Conservation (phyloP, 1,140 invertebrate species). For the Papilio machaon region DNA sequence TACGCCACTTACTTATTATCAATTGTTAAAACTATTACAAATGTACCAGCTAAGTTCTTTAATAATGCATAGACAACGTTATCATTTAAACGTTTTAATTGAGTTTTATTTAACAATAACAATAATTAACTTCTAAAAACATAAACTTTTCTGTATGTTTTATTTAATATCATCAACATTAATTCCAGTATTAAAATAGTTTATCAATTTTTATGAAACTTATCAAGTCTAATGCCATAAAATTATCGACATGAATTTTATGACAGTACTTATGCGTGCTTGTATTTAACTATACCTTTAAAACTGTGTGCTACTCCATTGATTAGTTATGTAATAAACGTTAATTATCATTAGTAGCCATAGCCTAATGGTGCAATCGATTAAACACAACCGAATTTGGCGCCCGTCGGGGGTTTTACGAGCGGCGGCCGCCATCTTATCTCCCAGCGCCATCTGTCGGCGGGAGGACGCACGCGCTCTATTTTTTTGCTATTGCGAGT, state of each 20-base stretch:
- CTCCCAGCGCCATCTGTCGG: slow-evolving; percentile 27
- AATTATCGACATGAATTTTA: slow-evolving; percentile 11
- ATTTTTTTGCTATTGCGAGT: slow-evolving; percentile 34
- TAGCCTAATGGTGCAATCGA: slow-evolving; percentile 22
- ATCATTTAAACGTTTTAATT: no score
- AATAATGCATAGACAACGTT: no score
- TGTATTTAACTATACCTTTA: background rate
- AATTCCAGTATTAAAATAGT: background rate
- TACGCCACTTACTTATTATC: no score
- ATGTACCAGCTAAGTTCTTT: no score
- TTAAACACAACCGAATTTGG: slow-evolving; percentile 25
- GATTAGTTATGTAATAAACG: background rate
- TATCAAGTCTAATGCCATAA: slow-evolving; percentile 10
- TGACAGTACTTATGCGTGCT: background rate
- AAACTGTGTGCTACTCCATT: background rate
- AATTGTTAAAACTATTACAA: no score
- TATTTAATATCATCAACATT: background rate
- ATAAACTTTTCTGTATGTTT: background rate
- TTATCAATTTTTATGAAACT: slow-evolving; percentile 2
- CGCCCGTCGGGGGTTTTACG: slow-evolving; percentile 18
- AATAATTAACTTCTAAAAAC: background rate
- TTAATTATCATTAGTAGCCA: slow-evolving; percentile 4
- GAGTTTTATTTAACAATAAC: no score
- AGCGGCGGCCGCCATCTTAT: slow-evolving; percentile 30
- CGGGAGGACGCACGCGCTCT: slow-evolving; percentile 27